phyloP scores from a whole-genome alignment of 1,140 invertebrate species.

The Gryon sp. region DNA sequence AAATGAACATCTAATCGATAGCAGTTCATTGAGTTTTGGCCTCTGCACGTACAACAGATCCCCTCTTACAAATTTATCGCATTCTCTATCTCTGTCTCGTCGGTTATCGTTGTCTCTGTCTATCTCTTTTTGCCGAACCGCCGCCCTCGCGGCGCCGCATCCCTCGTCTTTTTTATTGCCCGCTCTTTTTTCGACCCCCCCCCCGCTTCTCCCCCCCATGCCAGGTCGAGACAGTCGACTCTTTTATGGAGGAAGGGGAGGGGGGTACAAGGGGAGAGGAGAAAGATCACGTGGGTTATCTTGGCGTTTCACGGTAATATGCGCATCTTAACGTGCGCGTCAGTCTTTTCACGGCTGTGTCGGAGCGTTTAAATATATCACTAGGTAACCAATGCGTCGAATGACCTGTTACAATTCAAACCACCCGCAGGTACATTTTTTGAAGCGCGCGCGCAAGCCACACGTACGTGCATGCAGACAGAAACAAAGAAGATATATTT shows the following conservation, averaged over 20 bases:
- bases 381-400: constrained; percentile 55
- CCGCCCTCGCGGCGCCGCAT: constrained; percentile 46
- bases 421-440: constrained; percentile 56
- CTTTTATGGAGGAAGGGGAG: too few relatives aligned
- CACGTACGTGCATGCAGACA: neutral
- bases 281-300: constrained; percentile 73
- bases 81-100: constrained; percentile 19
- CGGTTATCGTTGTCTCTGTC: too few relatives aligned
- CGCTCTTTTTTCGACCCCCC: constrained; percentile 44
- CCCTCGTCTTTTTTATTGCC: constrained; percentile 50
- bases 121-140: too few relatives aligned
- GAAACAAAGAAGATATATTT: constrained; percentile 53
- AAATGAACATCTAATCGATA: constrained; percentile 77
- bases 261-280: constrained; percentile 25
- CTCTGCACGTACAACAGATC: constrained; percentile 54
- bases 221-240: constrained; percentile 36
- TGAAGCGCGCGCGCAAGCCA: constrained; percentile 22
- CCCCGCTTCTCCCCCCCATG: constrained; percentile 38
- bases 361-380: constrained; percentile 71
- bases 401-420: constrained; percentile 53
- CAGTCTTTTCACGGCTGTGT: constrained; percentile 65
- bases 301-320: constrained; percentile 63
- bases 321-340: constrained; percentile 71
- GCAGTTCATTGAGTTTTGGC: constrained; percentile 76
- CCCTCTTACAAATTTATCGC: constrained; percentile 62